Evolutionary conservation across 2,113 vertebrate species (phyloP).

Genomic region (Gopherus evgoodei): DNA sequence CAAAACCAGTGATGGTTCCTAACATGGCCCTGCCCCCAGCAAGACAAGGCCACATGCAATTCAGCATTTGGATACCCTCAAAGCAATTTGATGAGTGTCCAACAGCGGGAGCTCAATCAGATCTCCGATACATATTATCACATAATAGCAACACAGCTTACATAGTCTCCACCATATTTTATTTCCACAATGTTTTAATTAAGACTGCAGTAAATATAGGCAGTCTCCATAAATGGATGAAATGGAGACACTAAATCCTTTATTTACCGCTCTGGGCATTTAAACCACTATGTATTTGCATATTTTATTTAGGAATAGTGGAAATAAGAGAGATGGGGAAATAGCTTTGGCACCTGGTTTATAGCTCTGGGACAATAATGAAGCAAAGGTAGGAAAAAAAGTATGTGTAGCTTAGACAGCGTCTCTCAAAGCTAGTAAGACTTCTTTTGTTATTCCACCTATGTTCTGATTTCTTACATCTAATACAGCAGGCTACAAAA

Average conservation of each 20-base stretch:
- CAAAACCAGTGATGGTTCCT: background rate
- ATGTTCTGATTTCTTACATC: conserved; percentile 30
- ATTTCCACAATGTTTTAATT: background rate
- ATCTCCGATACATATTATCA: background rate
- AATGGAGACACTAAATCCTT: background rate
- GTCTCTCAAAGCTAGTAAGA: background rate
- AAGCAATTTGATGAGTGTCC: background rate
- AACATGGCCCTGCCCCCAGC: background rate
- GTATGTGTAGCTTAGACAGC: background rate
- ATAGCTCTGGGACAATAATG: background rate
- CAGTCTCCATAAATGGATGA: conserved; percentile 1
- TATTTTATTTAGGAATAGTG: background rate
- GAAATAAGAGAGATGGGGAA: background rate
- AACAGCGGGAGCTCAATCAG: background rate
- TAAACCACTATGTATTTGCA: conserved; percentile 19
- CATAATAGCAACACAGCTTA: background rate
- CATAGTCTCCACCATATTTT: background rate
- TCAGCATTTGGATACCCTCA: background rate
- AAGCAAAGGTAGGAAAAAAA: background rate
- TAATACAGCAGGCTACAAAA: background rate
- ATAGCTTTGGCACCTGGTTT: conserved; percentile 20
- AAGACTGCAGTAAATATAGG: background rate
- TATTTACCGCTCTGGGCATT: background rate
- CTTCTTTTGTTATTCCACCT: background rate
- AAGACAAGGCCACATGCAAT: background rate